Conservation (phyloP, 2,797 vertebrate genomes). For the Dicrostonyx torquatus region DNA sequence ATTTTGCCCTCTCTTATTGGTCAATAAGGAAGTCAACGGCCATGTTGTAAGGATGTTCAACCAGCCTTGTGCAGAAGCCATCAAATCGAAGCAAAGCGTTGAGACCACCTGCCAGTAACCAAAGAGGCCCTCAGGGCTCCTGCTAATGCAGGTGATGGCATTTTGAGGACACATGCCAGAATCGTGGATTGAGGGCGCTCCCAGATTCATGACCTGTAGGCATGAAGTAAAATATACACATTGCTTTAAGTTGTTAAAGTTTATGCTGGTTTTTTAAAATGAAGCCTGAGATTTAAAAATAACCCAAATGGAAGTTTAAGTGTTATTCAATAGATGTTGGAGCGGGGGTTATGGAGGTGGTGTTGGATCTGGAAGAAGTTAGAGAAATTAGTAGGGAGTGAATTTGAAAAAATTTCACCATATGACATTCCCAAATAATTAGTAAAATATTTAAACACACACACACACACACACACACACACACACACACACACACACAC, state of each 20-base stretch:
- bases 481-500: not conserved
- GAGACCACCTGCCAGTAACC: not conserved
- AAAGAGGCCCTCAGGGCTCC: not conserved
- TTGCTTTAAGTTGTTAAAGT: not conserved
- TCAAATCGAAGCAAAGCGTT: not conserved
- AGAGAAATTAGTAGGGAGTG: not conserved
- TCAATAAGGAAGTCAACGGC: not conserved
- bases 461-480: not conserved
- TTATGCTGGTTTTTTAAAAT: not conserved
- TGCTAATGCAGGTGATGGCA: not conserved
- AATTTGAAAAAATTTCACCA: not conserved
- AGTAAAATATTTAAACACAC: not conserved
- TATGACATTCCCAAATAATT: not conserved
- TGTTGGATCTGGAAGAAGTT: not conserved
- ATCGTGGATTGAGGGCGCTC: not conserved
- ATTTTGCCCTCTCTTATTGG: not conserved
- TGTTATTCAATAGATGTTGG: not conserved
- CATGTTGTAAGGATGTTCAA: not conserved
- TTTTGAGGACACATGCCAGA: not conserved
- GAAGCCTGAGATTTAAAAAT: not conserved
- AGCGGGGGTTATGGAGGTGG: not conserved
- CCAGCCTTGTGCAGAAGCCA: not conserved
- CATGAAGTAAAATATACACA: not conserved
- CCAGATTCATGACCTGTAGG: not conserved
- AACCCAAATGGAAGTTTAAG: not conserved